Evolutionary conservation across 2,797 vertebrate genomes (phyloP), one percentile per base, ranked within the genome.

Genomic region (Rhynchotus rufescens): DNA sequence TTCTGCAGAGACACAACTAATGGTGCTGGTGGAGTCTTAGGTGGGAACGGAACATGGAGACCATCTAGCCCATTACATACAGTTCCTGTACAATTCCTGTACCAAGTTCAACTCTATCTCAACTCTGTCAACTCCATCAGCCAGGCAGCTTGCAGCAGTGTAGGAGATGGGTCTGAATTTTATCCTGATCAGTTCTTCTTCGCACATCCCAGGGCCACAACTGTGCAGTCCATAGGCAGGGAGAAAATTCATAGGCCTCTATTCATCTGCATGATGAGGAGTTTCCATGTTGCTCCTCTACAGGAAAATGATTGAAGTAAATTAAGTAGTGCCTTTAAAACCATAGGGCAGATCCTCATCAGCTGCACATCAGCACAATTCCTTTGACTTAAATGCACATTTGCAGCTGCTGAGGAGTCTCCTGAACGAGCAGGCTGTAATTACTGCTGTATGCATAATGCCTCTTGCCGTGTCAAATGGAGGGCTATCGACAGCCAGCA

Each of bases 391-490:
- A 78, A 94, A 82, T 3, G 3, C 61, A 52, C 19, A 40, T 91
- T 93, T 92, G 30, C 74, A 88, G 68, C 44, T 22, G 25, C 62
- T 38, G 56, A 88, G 83, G 69, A 92, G 56, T 84, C 80, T 93
- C 76, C 49, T 44, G 83, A 93, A 92, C 6, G 73, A 92, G 82
- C 67, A 30, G 42, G 20, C 32, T 90, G 62, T 84, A 91, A 93
- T 94, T 94, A 90, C 67, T 60, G 84, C 61, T 59, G 5, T 66
- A 45, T 95, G 17, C 69, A 80, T 74, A 80, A 88, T 75, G 62
- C 49, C 72, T 78, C 40, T 87, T 85, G 73, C 84, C 81, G 66
- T 4, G 2, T 79, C 86, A 79, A 80, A 90, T 52, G 67, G 67
- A 93, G 73, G 36, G 36, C 72, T 95, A 94, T 89, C 74, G 92